phyloP scores from a whole-genome alignment of 2,113 vertebrate species.

The Synodontis membranacea region DNA sequence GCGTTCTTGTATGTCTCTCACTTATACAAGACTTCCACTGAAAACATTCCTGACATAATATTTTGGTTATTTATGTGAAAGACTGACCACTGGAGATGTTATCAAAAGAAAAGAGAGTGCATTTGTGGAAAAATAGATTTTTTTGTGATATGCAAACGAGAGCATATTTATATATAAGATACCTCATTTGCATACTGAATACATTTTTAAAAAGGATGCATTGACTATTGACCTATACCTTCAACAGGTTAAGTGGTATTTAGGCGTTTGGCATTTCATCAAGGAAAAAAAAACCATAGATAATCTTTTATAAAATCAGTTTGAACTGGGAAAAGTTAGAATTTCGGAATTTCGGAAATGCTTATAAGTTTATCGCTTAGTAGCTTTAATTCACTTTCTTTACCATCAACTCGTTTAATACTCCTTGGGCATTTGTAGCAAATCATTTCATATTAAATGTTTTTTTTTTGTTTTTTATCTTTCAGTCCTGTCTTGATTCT shows the following conservation, averaged over 20 bases:
- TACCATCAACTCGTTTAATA: neutral
- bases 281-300: neutral
- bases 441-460: neutral
- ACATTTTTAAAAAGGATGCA: neutral
- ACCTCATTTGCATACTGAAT: neutral
- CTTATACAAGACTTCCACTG: too few relatives aligned
- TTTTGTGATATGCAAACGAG: neutral
- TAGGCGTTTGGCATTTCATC: neutral
- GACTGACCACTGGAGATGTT: too few relatives aligned
- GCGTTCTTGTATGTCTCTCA: too few relatives aligned
- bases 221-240: neutral
- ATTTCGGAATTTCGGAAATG: neutral
- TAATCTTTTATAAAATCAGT: neutral
- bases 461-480: neutral
- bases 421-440: neutral
- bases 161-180: neutral
- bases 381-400: neutral
- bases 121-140: too few relatives aligned
- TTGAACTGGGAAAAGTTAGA: neutral
- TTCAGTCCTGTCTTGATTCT: conserved; percentile 37
- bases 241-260: neutral
- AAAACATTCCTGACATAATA: too few relatives aligned
- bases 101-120: too few relatives aligned
- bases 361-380: neutral
- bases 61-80: too few relatives aligned